Evolutionary conservation across 2,113 vertebrate genomes (phyloP).

Genomic region (Aegypius monachus): DNA sequence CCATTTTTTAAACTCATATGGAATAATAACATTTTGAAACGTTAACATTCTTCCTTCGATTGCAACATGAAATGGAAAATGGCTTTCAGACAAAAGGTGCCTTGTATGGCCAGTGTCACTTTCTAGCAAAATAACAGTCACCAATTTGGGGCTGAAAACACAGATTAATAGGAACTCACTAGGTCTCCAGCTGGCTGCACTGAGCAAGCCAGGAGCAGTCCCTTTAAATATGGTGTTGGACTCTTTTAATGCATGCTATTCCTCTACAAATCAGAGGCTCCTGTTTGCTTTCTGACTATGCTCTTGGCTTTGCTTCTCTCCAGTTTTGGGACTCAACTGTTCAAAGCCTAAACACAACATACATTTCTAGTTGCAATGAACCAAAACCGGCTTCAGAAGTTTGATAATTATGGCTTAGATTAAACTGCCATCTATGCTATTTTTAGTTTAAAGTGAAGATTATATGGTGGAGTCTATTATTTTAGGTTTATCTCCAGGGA

Average conservation of each 20-base stretch:
- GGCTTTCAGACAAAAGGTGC: neutral
- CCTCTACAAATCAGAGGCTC: neutral
- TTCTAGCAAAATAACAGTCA: neutral
- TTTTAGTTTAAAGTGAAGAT: conserved; percentile 69
- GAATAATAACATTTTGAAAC: neutral
- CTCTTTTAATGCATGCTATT: neutral
- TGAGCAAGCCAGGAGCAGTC: neutral
- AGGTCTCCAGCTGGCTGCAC: neutral
- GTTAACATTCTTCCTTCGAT: neutral
- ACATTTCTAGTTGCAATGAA: conserved; percentile 38
- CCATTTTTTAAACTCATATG: neutral
- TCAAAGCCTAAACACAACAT: conserved; percentile 38
- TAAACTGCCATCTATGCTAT: conserved; percentile 57
- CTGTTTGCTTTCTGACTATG: conserved; percentile 33
- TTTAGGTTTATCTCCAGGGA: conserved; percentile 68
- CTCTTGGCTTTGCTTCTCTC: conserved; percentile 15
- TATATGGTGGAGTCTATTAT: conserved; percentile 55
- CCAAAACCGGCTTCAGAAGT: conserved; percentile 7
- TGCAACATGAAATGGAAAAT: neutral
- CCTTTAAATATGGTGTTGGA: neutral
- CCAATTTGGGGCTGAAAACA: neutral
- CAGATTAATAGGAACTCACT: neutral
- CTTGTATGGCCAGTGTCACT: neutral
- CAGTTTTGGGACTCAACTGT: neutral
- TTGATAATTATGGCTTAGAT: conserved; percentile 53